Evolutionary conservation across 2,888 invertebrate genomes (phyloP).

Genomic region (Synanthedon formicaeformis): DNA sequence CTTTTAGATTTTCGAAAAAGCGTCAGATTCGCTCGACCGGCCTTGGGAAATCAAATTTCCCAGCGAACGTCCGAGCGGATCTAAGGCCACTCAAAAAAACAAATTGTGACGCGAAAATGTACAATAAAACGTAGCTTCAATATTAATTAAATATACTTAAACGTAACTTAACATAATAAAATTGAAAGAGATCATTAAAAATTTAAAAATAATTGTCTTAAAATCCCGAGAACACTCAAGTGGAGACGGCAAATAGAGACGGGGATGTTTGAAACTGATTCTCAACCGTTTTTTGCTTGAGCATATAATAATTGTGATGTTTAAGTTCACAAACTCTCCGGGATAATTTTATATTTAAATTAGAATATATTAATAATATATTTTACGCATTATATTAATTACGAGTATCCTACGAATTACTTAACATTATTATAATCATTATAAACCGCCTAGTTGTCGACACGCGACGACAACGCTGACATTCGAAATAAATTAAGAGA

Average conservation of each 20-base stretch:
- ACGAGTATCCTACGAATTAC: constrained; percentile 62
- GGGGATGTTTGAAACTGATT: too few relatives aligned
- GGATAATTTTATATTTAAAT: constrained; percentile 12
- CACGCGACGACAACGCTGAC: constrained; percentile 25
- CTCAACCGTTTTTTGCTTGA: background rate
- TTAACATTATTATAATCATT: constrained; percentile 65
- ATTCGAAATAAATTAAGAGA: constrained; percentile 58
- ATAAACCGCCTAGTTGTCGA: constrained; percentile 28
- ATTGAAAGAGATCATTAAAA: constrained; percentile 67
- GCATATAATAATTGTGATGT: constrained; percentile 30
- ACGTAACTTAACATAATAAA: constrained; percentile 54
- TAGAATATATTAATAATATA: constrained; percentile 46
- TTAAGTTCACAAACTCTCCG: constrained; percentile 23
- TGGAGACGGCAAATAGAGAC: background rate
- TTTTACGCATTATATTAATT: constrained; percentile 33
- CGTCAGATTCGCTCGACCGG: constrained; percentile 31
- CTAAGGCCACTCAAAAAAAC: constrained; percentile 23
- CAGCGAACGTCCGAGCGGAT: constrained; percentile 18
- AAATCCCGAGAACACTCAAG: constrained; percentile 19
- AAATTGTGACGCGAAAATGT: constrained; percentile 2
- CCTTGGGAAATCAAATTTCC: constrained; percentile 49
- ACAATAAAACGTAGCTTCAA: constrained; percentile 6
- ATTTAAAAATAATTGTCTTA: constrained; percentile 62
- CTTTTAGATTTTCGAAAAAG: constrained; percentile 20
- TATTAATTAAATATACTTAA: constrained; percentile 14